phyloP scores from a whole-genome alignment of 2,888 invertebrate species.

The Hyppa rectilinea region DNA sequence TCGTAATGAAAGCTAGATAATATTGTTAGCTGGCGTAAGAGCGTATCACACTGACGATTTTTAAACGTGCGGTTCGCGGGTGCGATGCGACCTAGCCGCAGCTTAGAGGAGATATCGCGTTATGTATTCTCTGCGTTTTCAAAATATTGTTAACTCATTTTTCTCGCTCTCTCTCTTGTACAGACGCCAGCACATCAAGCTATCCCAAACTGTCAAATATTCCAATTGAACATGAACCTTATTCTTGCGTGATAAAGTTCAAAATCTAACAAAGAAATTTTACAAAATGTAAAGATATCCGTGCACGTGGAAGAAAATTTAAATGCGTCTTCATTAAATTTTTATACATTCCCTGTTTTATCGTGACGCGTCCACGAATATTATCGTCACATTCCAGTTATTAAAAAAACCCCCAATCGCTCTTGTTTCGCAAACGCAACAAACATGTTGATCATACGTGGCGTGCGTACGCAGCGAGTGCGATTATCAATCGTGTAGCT shows the following conservation, averaged over 20 bases:
- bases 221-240: too few relatives aligned
- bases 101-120: too few relatives aligned
- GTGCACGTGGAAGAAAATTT: too few relatives aligned
- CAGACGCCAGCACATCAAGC: too few relatives aligned
- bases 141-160: not conserved
- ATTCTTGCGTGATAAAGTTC: too few relatives aligned
- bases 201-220: too few relatives aligned
- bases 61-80: not conserved
- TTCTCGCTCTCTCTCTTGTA: not conserved
- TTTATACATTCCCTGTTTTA: too few relatives aligned
- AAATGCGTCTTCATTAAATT: too few relatives aligned
- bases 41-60: constrained; percentile 18
- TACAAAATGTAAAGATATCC: too few relatives aligned
- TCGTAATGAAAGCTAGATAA: constrained; percentile 60
- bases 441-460: not conserved
- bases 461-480: not conserved
- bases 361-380: too few relatives aligned
- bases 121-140: not conserved
- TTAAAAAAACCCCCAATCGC: not conserved
- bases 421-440: not conserved
- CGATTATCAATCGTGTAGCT: not conserved
- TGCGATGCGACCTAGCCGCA: not conserved
- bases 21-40: constrained; percentile 49
- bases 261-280: too few relatives aligned
- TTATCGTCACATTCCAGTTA: too few relatives aligned